phyloP scores from a whole-genome alignment of 2,797 vertebrate species.

The Nyctibius grandis region DNA sequence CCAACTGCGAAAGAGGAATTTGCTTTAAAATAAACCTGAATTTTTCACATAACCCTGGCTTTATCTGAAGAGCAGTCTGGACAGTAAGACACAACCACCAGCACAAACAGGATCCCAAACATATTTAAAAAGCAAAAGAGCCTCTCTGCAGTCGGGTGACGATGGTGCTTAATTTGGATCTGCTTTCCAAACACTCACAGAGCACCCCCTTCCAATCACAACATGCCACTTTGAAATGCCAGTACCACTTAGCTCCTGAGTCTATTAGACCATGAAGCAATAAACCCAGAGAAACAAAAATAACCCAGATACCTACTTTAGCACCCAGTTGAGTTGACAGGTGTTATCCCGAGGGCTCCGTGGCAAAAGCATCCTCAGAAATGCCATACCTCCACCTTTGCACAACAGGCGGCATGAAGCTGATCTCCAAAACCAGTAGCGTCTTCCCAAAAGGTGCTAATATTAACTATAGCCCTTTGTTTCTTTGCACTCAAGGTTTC shows the following conservation, averaged over 20 bases:
- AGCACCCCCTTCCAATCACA: slow-evolving; percentile 59
- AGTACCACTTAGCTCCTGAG: slow-evolving; percentile 44
- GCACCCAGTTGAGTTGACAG: slow-evolving; percentile 5
- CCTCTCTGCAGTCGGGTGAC: neutral
- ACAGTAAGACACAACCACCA: slow-evolving; percentile 29
- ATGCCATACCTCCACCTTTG: neutral
- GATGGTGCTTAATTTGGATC: slow-evolving; percentile 23
- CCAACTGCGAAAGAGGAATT: neutral
- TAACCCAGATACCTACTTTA: slow-evolving; percentile 58
- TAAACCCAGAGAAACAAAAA: slow-evolving; percentile 35
- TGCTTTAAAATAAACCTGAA: neutral
- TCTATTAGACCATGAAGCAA: slow-evolving; percentile 47
- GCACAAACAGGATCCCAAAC: slow-evolving; percentile 19
- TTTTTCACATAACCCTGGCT: slow-evolving; percentile 47
- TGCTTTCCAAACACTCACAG: slow-evolving; percentile 58
- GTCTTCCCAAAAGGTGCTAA: slow-evolving; percentile 24
- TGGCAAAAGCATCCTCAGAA: slow-evolving; percentile 33
- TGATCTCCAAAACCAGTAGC: neutral
- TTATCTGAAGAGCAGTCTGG: slow-evolving; percentile 31
- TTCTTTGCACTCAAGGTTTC: slow-evolving; percentile 49
- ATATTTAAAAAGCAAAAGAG: slow-evolving; percentile 16
- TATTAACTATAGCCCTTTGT: neutral
- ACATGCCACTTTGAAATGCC: slow-evolving; percentile 57
- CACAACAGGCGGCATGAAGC: neutral
- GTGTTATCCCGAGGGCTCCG: neutral